Conservation (phyloP, 2,113 vertebrate species). For the Pantherophis guttatus region DNA sequence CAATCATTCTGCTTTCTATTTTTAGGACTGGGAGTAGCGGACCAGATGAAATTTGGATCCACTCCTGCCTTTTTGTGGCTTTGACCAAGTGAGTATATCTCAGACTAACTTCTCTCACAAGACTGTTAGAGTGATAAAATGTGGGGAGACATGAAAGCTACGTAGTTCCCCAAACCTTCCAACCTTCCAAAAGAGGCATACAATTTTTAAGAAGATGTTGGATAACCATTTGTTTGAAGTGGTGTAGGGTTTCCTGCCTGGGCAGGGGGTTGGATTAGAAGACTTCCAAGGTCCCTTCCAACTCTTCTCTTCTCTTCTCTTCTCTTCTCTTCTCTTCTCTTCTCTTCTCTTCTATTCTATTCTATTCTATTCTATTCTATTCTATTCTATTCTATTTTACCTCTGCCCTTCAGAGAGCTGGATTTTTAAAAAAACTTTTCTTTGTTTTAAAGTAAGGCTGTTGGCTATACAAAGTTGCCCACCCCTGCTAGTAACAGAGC, state of each 20-base stretch:
- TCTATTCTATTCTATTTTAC: background rate
- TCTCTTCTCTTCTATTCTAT: too few species aligned
- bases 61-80: background rate
- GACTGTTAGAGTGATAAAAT: background rate
- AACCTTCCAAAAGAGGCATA: background rate
- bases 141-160: background rate
- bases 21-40: background rate
- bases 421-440: background rate
- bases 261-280: too few species aligned
- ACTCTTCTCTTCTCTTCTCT: too few species aligned
- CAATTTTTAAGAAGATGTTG: background rate
- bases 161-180: background rate
- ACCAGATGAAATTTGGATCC: background rate
- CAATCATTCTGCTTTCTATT: background rate
- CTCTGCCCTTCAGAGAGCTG: background rate
- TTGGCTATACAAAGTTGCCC: background rate
- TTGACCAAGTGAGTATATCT: background rate
- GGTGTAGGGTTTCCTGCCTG: too few species aligned
- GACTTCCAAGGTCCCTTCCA: too few species aligned
- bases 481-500: background rate
- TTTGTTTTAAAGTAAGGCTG: background rate
- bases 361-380: too few species aligned
- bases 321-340: too few species aligned
- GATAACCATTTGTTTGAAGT: too few species aligned
- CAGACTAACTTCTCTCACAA: background rate